Evolutionary conservation across 2,888 invertebrate species (phyloP), one percentile per base, ranked within the genome.

Genomic region (Lysandra coridon): DNA sequence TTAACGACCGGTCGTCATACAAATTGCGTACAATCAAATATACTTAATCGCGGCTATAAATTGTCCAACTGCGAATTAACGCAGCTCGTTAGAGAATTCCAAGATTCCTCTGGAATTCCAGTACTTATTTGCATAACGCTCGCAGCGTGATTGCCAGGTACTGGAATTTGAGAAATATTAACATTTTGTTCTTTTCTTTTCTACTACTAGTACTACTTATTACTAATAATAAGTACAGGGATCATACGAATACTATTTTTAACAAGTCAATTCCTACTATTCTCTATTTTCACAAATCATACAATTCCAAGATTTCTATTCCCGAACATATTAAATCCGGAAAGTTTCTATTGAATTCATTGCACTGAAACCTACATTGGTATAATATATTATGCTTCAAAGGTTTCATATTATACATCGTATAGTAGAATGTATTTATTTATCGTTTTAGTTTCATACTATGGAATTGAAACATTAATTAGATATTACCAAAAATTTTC

Each of bases 271-370:
- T 62, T n/a, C 23, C 23, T 23, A 33, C 57, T 53, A 73, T 78
- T 57, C 78, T 53, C 57, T 79, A 74, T 79, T 37, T 33, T 60
- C 10, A 53, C 57, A 60, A 40, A 79, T 79, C 44, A 74, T 57
- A 30, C 78, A 79, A 60, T 79, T 79, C 44, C 40, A 79, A 57
- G 57, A 73, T 74, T 79, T 78, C 60, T 44, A 74, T 40, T 57
- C 10, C 33, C 33, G 75, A 74, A 60, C 23, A 74, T 73, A 78
- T 78, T 78, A 60, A 74, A 79, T 74, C 73, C 79, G 14, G 40
- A 73, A 40, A 60, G 23, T 23, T 53, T 44, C 30, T 60, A 75
- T 49, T 7, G 37, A 73, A 74, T 79, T 79, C 73, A 60, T 64
- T 62, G 62, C 6, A 62, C 6, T 64, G 30, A 64, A 64, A 64